Percentiles rank a stretch among this genome's conserved stretches.
Evolutionary conservation across 1,140 invertebrate species (phyloP).

Genomic region (Papilio dardanus): DNA sequence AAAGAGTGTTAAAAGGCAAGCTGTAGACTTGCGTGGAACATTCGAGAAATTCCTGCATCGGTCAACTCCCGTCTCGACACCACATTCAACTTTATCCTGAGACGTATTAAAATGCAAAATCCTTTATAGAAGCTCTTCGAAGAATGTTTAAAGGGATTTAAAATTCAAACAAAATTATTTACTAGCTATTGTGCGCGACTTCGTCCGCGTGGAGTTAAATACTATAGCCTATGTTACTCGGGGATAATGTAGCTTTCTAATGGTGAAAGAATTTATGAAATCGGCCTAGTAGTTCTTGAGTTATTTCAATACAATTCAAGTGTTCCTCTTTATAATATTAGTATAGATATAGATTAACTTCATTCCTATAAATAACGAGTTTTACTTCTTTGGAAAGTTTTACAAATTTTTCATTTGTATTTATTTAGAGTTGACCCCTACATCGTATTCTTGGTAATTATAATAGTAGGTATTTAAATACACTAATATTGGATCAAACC

Average conservation of each 20-base stretch:
- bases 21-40: not conserved
- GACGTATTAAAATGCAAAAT: constrained; percentile 1
- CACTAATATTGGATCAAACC: too few relatives aligned
- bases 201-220: too few relatives aligned
- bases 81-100: not conserved
- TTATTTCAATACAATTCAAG: too few relatives aligned
- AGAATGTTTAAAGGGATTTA: not conserved
- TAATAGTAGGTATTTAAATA: too few relatives aligned
- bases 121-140: not conserved
- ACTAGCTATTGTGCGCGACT: too few relatives aligned
- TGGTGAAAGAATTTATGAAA: too few relatives aligned
- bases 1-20: constrained; percentile 19
- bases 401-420: not conserved
- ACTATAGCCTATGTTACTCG: too few relatives aligned
- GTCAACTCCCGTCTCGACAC: constrained; percentile 17
- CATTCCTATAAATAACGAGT: not conserved
- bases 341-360: not conserved
- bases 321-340: too few relatives aligned
- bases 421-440: not conserved
- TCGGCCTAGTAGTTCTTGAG: too few relatives aligned
- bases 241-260: too few relatives aligned
- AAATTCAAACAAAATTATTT: constrained; percentile 21
- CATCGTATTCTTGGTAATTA: too few relatives aligned
- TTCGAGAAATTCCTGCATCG: constrained; percentile 4
- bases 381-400: not conserved